Evolutionary conservation across 2,113 vertebrate species (phyloP).

Genomic region (Grus americana): DNA sequence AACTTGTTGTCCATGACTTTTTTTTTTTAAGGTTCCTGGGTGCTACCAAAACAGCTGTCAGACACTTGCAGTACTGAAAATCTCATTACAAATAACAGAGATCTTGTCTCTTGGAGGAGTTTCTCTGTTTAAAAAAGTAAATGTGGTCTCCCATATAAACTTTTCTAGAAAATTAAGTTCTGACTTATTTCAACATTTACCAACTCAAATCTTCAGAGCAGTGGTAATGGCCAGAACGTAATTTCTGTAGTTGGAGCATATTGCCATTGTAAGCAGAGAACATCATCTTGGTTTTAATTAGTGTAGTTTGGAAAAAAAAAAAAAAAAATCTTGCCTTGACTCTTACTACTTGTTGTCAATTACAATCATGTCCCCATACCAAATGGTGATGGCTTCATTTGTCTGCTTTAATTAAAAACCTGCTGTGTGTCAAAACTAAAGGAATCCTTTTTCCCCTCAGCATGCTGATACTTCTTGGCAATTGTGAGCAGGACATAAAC

Average conservation of each 20-base stretch:
- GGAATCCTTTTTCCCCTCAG: background rate
- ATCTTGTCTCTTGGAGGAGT: constrained; percentile 12
- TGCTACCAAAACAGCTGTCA: background rate
- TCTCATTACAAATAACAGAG: background rate
- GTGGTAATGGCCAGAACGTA: rapidly evolving
- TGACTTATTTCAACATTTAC: constrained; percentile 1
- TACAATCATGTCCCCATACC: background rate
- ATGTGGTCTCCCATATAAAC: background rate
- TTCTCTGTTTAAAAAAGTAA: constrained; percentile 32
- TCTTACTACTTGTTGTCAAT: background rate
- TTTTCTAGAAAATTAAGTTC: constrained; percentile 30
- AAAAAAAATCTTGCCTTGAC: background rate
- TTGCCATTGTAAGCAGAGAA: background rate
- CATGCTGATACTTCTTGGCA: background rate
- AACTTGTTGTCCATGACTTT: background rate
- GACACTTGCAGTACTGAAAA: constrained; percentile 20
- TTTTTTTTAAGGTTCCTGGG: constrained; percentile 18
- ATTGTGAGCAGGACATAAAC: background rate
- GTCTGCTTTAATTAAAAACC: background rate
- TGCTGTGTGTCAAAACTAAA: background rate
- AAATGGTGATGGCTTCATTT: background rate
- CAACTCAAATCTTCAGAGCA: background rate
- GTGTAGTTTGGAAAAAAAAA: background rate
- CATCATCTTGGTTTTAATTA: background rate
- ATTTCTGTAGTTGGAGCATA: background rate